phyloP scores from a whole-genome alignment of 1,140 invertebrate species.

The Danaus plexippus region DNA sequence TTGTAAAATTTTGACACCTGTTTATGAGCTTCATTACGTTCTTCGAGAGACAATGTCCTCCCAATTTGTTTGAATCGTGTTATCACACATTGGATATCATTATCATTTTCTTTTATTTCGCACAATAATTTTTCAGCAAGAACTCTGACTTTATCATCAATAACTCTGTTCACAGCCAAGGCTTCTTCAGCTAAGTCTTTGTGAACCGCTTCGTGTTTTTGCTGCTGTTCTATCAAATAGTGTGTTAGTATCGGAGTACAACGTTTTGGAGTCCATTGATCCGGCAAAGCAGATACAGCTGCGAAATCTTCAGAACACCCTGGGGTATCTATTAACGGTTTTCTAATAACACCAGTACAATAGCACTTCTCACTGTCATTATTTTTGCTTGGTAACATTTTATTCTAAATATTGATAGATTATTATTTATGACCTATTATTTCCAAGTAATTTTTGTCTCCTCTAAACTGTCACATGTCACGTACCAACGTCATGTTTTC shows the following conservation, averaged over 20 bases:
- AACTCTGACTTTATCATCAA: slow-evolving; percentile 37
- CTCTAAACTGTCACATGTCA: too few relatives aligned
- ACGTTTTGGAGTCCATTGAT: slow-evolving; percentile 35
- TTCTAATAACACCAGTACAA: background rate
- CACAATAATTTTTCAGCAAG: slow-evolving; percentile 37
- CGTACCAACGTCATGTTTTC: too few relatives aligned
- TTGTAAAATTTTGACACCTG: slow-evolving; percentile 26
- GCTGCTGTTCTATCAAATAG: slow-evolving; percentile 41
- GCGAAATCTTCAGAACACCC: slow-evolving; percentile 40
- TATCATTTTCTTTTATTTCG: slow-evolving; percentile 38
- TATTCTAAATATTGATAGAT: too few relatives aligned
- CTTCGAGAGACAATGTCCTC: slow-evolving; percentile 18
- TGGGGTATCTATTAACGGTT: slow-evolving; percentile 11
- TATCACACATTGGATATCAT: slow-evolving; percentile 33
- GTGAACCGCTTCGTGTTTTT: slow-evolving; percentile 28
- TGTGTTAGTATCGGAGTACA: slow-evolving; percentile 36
- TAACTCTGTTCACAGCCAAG: slow-evolving; percentile 28
- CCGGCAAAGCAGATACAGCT: slow-evolving; percentile 41
- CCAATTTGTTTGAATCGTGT: slow-evolving; percentile 13
- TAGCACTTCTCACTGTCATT: background rate
- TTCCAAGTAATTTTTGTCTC: too few relatives aligned
- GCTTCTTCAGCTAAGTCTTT: slow-evolving; percentile 26
- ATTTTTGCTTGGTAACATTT: too few relatives aligned
- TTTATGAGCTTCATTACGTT: slow-evolving; percentile 27
- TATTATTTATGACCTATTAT: too few relatives aligned